These are phyloP conservation scores for Cydia splendana DNA, from an alignment of 1,140 invertebrate genomes.

Conservation along the genomic window DNA sequence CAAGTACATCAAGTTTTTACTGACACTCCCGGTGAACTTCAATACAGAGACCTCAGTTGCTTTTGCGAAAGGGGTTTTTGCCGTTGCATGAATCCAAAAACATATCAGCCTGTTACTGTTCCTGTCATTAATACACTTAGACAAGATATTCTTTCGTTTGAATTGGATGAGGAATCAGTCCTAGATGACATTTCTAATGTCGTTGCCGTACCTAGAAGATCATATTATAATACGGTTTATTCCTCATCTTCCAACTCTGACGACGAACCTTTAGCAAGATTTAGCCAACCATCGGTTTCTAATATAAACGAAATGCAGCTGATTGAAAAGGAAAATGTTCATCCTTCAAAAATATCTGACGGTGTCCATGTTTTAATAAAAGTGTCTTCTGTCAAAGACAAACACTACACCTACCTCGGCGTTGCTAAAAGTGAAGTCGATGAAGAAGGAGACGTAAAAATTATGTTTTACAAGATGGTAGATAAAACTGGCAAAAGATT, in stretches of 20 bases:
- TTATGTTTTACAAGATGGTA: conserved; percentile 34
- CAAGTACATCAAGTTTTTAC: conserved; percentile 32
- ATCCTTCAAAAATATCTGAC: conserved; percentile 24
- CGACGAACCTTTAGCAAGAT: no score
- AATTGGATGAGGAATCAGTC: no score
- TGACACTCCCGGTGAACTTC: background rate
- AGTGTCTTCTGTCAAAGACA: background rate
- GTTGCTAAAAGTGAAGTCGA: conserved; percentile 35
- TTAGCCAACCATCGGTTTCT: no score
- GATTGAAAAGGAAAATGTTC: conserved; percentile 25
- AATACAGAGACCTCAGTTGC: conserved; percentile 15
- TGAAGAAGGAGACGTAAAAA: conserved; percentile 35
- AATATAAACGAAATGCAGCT: no score
- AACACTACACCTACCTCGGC: conserved; percentile 32
- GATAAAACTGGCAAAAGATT: conserved; percentile 32
- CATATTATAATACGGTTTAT: no score
- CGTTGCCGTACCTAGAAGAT: no score
- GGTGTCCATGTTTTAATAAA: conserved; percentile 30
- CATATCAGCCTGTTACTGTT: conserved; percentile 16
- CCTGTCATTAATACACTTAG: background rate
- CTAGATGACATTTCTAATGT: no score
- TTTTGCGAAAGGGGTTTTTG: conserved; percentile 30
- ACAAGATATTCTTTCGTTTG: no score
- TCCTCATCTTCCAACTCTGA: no score
- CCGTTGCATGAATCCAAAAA: conserved; percentile 6